Base-by-base conservation (phyloP, 2,888 invertebrate species). In the Euzetes globulus region DNA sequence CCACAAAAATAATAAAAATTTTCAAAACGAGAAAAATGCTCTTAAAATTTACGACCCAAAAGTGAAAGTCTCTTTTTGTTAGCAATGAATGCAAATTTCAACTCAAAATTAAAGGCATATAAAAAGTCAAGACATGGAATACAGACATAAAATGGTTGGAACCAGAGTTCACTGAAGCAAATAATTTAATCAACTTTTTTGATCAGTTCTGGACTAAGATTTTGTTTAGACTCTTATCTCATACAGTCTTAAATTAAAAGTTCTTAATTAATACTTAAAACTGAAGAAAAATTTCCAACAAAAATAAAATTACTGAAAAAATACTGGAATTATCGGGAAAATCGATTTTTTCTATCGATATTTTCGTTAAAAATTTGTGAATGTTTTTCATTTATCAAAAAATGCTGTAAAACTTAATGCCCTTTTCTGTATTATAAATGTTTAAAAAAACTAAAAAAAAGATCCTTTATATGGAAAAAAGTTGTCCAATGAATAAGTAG, bases 1-100 rank as follows among this genome's bases (percentile, higher is more conserved):
- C 15, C 47, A 47, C 15, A 47, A 17, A 47, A 47, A 47, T 47
- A 47, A 47, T 47, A 47, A 47, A 47, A 17, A 47, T 33, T 33
- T 33, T 33, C 33, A 33, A 33, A 33, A 33, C 5, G 5, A 33
- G 9, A 33, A 50, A 55, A 25, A 55, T 25, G n/a, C 3, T 7
- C 9, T 19, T 55, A 19, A 25, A 55, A 55, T 55, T 55, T 55
- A 55, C 22, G 55, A 19, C 22, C 22, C 4, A n/a, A 22, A 19
- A 55, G 22, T 17, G 17, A 41, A 41, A 47, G 13, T 17, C n/a
- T 55, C 19, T 55, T 55, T 47, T n/a, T 47, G 2, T 3, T 11
- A 47, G 47, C 47, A 47, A 47, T 55, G 22, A 55, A 55, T 55
- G 55, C 55, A 55, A 55, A 55, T 55, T 55, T 55, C 15, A 47